Conservation (phyloP, 2,888 invertebrate genomes). For the Caenorhabditis plicata region DNA sequence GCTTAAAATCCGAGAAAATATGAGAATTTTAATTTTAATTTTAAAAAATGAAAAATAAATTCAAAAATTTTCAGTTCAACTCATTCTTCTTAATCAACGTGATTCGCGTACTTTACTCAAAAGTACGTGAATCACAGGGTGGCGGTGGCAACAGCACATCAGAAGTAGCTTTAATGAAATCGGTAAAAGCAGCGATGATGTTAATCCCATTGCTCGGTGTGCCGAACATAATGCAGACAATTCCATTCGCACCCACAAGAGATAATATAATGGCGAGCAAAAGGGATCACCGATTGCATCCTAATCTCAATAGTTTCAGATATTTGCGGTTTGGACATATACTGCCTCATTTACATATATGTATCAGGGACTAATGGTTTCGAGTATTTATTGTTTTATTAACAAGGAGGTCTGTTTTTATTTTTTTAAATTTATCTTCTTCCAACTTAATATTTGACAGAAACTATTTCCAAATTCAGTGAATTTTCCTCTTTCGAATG, state of each 20-base stretch:
- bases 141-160: conserved; percentile 66
- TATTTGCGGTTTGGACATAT: conserved; percentile 67
- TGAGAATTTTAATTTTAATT: background rate
- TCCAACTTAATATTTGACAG: no score
- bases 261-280: conserved; percentile 61
- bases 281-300: background rate
- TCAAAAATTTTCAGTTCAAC: conserved; percentile 67
- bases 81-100: conserved; percentile 69
- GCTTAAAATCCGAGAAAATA: background rate
- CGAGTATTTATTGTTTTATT: conserved; percentile 69
- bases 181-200: conserved; percentile 69
- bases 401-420: conserved; percentile 70
- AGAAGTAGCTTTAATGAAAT: conserved; percentile 69
- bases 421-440: no score
- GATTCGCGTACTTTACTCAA: conserved; percentile 69
- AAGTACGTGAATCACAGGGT: conserved; percentile 68
- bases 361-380: conserved; percentile 70
- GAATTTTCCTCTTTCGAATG: no score
- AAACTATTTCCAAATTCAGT: no score
- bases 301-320: conserved; percentile 26
- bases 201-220: conserved; percentile 69
- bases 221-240: conserved; percentile 69
- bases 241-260: conserved; percentile 65
- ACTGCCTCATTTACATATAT: conserved; percentile 67
- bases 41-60: background rate